Evolutionary conservation across 2,888 invertebrate species (phyloP).

Genomic region (Megastigmus dorsalis): DNA sequence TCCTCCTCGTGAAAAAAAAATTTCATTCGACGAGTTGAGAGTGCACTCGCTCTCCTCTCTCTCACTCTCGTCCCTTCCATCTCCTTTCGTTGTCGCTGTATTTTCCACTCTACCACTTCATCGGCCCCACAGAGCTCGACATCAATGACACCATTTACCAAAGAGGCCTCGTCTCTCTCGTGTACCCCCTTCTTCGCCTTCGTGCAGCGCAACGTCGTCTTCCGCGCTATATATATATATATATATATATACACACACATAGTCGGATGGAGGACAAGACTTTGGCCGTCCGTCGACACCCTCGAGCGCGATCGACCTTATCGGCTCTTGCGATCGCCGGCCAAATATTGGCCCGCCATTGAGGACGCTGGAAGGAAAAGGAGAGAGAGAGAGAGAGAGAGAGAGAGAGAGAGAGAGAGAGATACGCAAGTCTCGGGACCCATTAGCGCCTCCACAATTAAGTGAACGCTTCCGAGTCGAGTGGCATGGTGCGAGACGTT

Average conservation of each 20-base stretch:
- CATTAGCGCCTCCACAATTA: conserved; percentile 68
- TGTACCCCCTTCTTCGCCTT: conserved; percentile 43
- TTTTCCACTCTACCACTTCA: conserved; percentile 58
- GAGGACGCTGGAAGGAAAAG: background rate
- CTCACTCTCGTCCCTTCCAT: too few species aligned
- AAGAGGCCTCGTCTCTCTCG: too few species aligned
- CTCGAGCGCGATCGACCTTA: conserved; percentile 28
- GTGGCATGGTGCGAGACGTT: background rate
- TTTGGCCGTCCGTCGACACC: background rate
- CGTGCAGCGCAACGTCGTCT: background rate
- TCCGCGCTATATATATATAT: too few species aligned
- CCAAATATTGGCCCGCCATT: conserved; percentile 11
- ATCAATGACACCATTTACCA: conserved; percentile 64
- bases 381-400: conserved; percentile 51
- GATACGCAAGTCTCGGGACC: conserved; percentile 56
- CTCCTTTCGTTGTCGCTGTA: too few species aligned
- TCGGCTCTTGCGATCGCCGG: conserved; percentile 15
- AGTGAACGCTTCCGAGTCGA: conserved; percentile 61
- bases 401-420: background rate
- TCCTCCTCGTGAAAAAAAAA: background rate
- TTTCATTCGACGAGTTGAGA: conserved; percentile 23
- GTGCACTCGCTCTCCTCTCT: conserved; percentile 6
- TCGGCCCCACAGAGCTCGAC: conserved; percentile 56
- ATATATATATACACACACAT: too few species aligned
- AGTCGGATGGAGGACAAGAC: conserved; percentile 6